Percentiles rank a stretch among this genome's conserved stretches.
phyloP scores from a whole-genome alignment of 2,113 vertebrate species.

The Dipodomys merriami region DNA sequence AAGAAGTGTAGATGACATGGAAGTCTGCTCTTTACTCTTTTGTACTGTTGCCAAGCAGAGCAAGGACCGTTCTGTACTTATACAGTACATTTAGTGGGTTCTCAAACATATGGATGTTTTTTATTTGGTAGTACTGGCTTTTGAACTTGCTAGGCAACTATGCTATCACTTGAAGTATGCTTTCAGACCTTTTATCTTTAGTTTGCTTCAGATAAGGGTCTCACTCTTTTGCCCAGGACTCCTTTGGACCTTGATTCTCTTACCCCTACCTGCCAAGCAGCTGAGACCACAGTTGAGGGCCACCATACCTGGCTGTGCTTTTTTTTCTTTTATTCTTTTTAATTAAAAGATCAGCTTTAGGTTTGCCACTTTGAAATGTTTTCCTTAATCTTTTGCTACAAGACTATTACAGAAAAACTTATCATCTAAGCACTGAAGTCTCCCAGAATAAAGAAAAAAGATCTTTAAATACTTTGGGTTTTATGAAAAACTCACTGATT shows the following conservation, averaged over 20 bases:
- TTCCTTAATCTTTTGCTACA: constrained; percentile 20
- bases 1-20: background rate
- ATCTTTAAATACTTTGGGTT: constrained; percentile 2
- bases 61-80: background rate
- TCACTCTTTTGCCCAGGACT: no score
- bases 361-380: constrained; percentile 35
- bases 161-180: no score
- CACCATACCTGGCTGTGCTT: no score
- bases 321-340: background rate
- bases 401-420: background rate
- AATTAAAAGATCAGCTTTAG: background rate
- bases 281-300: no score
- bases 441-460: background rate
- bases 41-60: background rate
- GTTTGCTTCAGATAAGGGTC: no score
- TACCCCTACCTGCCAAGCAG: no score
- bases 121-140: no score
- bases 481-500: constrained; percentile 26
- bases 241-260: no score
- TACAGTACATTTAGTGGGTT: background rate
- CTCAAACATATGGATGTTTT: no score
- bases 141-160: no score
- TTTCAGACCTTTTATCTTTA: no score
- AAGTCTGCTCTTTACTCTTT: background rate
- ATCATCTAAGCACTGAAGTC: background rate